Conservation (phyloP, 2,797 vertebrate species). For the Adelosebastes latens region DNA sequence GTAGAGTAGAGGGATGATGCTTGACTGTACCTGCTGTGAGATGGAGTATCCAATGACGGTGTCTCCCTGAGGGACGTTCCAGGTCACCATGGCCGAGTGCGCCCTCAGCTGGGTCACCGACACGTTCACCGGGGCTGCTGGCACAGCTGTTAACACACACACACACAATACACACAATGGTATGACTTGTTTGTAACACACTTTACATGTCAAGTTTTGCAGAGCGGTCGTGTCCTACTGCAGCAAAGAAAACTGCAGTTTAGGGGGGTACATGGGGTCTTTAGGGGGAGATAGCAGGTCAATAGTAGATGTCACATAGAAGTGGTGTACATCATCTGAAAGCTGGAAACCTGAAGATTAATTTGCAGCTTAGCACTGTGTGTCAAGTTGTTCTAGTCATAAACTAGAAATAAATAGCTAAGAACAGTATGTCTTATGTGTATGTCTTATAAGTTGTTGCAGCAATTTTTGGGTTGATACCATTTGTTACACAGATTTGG, state of each 20-base stretch:
- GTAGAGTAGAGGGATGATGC: background rate
- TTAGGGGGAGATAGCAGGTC: no score
- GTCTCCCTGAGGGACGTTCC: constrained; percentile 95
- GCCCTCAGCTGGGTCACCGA: constrained; percentile 95
- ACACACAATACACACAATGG: background rate
- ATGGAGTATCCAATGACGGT: constrained; percentile 96
- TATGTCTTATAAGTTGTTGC: no score
- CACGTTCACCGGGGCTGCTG: constrained; percentile 94
- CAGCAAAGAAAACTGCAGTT: background rate
- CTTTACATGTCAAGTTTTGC: background rate
- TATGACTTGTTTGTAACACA: background rate
- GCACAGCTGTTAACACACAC: constrained; percentile 74
- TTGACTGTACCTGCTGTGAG: constrained; percentile 89
- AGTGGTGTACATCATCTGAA: no score
- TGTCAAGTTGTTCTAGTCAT: no score
- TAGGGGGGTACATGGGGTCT: no score
- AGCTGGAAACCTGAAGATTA: no score
- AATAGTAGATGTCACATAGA: no score
- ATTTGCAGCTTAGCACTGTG: no score
- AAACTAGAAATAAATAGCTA: no score
- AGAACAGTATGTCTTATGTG: no score
- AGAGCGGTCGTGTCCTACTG: background rate
- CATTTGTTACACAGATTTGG: no score
- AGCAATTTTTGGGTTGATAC: no score
- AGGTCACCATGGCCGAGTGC: constrained; percentile 95